Base-by-base conservation (phyloP, 2,113 vertebrate genomes). In the Austrofundulus limnaeus region DNA sequence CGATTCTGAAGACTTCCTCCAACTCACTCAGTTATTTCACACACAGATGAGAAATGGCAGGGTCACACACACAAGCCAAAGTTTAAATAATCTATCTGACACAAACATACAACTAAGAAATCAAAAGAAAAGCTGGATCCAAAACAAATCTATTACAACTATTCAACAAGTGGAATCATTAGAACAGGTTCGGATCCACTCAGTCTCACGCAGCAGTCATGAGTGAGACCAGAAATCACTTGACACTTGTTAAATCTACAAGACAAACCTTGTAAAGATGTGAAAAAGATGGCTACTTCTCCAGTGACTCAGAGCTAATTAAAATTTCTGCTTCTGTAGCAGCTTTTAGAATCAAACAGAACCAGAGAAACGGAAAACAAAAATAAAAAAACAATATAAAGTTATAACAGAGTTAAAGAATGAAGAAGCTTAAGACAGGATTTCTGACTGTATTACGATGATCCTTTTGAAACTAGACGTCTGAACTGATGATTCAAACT, bases 21-120 rank as follows among this genome's bases (percentile, higher is more conserved):
- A 14, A 47, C 2, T 11, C 50, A 48, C 52, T 28, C 49, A 16
- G 14, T 61, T 46, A 56, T 75, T 72, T 78, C 67, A 63, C 70
- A 78, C 62, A 66, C 57, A 46, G 45, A 34, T 34, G 42, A 53
- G 45, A 31, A 78, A 69, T 45, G 46, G 37, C 2, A 6, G 28
- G 56, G 42, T 47, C 20, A 45, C 45, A 53, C 45, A 53, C 16
- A 15, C 2, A 2, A 45, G 14, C n/a, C 48, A 42, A 52, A 25
- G 45, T 48, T 48, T 14, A 25, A 49, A 61, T 16, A 20, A 11
- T 3, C 21, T 4, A 50, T 50, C 21, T 39, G 24, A 20, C 16
- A 50, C 8, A 37, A 19, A 52, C 57, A 73, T 9, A 57, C 39
- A 46, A n/a, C 31, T 10, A 42, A 20, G 8, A 2, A 52, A 34